A percentile compares a stretch with the other conserved stretches of the same genome.
These are phyloP conservation scores for Microctenopoma steveboyesi DNA, from an alignment of 2,797 vertebrate species.

Conservation along the genomic window DNA sequence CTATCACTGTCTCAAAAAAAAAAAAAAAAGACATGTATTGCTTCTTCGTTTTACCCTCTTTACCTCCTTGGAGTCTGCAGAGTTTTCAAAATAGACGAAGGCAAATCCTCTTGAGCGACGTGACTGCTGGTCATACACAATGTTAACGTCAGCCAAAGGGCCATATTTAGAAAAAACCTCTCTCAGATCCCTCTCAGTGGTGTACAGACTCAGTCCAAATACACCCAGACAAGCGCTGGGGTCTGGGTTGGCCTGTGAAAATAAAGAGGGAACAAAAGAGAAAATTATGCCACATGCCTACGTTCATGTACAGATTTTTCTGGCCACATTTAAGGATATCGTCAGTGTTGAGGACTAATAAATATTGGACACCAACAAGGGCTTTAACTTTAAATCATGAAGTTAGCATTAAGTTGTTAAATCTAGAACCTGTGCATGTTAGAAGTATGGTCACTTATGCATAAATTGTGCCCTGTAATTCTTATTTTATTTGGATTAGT, in stretches of 20 bases:
- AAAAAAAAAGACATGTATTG: too few species aligned
- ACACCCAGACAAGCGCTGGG: constrained; percentile 95
- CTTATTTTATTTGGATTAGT: too few species aligned
- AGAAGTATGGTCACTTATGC: too few species aligned
- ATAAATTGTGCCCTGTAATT: too few species aligned
- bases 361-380: background rate
- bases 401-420: background rate
- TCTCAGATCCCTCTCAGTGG: constrained; percentile 94
- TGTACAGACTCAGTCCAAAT: constrained; percentile 96
- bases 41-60: constrained; percentile 10
- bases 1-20: too few species aligned
- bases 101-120: constrained; percentile 96
- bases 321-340: background rate
- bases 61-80: constrained; percentile 94
- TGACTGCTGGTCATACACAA: constrained; percentile 97
- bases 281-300: background rate
- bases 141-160: constrained; percentile 90
- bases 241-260: constrained; percentile 92
- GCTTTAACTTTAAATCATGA: background rate
- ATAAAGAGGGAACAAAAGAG: background rate
- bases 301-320: background rate
- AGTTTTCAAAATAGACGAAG: constrained; percentile 97
- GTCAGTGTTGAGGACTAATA: background rate
- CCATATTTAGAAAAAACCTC: constrained; percentile 98
- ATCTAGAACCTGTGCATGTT: background rate